phyloP scores from a whole-genome alignment of 2,888 invertebrate genomes.

The Ormia ochracea region DNA sequence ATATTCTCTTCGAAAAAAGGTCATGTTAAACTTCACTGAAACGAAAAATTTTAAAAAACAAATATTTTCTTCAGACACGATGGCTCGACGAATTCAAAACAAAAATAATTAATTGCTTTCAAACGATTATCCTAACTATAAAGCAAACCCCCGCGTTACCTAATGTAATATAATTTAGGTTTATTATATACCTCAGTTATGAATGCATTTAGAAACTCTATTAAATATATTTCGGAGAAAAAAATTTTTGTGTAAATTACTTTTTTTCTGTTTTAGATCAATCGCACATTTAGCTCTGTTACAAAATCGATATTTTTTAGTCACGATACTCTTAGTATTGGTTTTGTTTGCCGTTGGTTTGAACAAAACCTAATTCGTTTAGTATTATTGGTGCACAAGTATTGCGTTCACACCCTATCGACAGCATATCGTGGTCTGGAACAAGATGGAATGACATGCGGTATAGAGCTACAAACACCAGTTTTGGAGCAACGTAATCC shows the following conservation, averaged over 20 bases:
- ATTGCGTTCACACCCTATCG: constrained; percentile 75
- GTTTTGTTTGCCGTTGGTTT: constrained; percentile 89
- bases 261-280: constrained; percentile 77
- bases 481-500: constrained; percentile 81
- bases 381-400: constrained; percentile 86
- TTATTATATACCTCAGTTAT: too few relatives aligned
- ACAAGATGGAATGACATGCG: constrained; percentile 75
- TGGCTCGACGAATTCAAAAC: too few relatives aligned
- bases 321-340: constrained; percentile 84
- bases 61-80: too few relatives aligned
- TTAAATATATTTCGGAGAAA: too few relatives aligned
- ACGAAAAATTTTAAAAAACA: too few relatives aligned
- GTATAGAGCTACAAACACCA: constrained; percentile 86
- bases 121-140: too few relatives aligned
- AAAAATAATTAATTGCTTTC: too few relatives aligned
- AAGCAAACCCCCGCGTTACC: too few relatives aligned
- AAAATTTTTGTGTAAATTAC: not conserved
- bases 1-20: too few relatives aligned
- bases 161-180: too few relatives aligned
- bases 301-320: constrained; percentile 89
- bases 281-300: constrained; percentile 84
- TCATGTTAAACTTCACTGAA: too few relatives aligned
- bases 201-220: too few relatives aligned
- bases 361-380: constrained; percentile 86
- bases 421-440: constrained; percentile 80